Conservation (phyloP, 2,888 invertebrate genomes). For the Apodemia duryi region DNA sequence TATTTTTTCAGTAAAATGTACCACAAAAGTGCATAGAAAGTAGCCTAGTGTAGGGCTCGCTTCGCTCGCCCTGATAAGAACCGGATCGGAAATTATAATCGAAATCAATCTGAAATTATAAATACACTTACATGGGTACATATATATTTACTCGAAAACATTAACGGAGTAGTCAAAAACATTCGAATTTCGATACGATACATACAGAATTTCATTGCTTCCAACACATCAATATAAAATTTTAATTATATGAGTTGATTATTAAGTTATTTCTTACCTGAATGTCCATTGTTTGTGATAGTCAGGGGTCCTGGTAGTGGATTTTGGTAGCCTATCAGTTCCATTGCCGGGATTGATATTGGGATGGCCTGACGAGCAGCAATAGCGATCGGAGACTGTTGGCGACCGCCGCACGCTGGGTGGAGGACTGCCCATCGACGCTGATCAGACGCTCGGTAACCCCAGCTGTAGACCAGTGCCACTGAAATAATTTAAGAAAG, state of each 20-base stretch:
- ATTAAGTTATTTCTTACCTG: slow-evolving; percentile 56
- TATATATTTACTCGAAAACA: too few relatives aligned
- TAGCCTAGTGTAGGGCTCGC: too few relatives aligned
- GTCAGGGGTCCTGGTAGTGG: slow-evolving; percentile 81
- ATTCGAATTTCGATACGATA: too few relatives aligned
- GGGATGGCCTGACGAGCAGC: slow-evolving; percentile 81
- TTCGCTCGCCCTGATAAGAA: too few relatives aligned
- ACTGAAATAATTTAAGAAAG: slow-evolving; percentile 37
- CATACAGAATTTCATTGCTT: too few relatives aligned
- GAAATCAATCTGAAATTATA: too few relatives aligned
- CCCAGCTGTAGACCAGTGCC: slow-evolving; percentile 66
- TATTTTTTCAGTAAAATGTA: too few relatives aligned
- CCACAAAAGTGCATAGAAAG: too few relatives aligned
- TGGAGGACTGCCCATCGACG: slow-evolving; percentile 81
- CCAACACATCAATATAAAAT: not conserved
- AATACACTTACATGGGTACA: too few relatives aligned
- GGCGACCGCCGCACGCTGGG: slow-evolving; percentile 81
- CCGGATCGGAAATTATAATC: too few relatives aligned
- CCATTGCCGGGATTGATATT: slow-evolving; percentile 84
- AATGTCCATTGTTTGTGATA: slow-evolving; percentile 85
- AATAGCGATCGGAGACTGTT: slow-evolving; percentile 84
- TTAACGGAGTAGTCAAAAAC: too few relatives aligned
- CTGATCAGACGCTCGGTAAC: slow-evolving; percentile 82
- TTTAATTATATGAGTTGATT: too few relatives aligned
- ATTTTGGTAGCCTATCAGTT: slow-evolving; percentile 86